These are phyloP conservation scores for Philaethria dido DNA, from an alignment of 2,888 invertebrate genomes.

Conservation along the genomic window DNA sequence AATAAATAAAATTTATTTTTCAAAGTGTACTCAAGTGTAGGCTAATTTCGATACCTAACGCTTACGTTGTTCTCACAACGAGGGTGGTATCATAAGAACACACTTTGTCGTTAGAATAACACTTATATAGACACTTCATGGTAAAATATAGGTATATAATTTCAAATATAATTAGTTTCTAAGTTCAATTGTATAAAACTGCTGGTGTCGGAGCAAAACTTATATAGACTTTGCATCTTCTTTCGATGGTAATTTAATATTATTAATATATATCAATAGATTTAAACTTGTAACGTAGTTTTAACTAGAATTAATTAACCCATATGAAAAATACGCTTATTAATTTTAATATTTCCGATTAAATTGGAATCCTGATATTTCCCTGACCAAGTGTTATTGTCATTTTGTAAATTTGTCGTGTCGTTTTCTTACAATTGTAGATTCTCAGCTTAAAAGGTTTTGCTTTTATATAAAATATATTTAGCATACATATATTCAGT, in stretches of 20 bases:
- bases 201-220: conserved; percentile 46
- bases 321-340: conserved; percentile 83
- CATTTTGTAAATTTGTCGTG: conserved; percentile 73
- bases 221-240: conserved; percentile 41
- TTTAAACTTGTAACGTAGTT: conserved; percentile 37
- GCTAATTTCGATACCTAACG: too few species aligned
- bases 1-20: conserved; percentile 7
- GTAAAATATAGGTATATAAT: conserved; percentile 15
- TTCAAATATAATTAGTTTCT: conserved; percentile 25
- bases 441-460: conserved; percentile 42
- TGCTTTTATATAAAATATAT: conserved; percentile 28
- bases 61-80: too few species aligned
- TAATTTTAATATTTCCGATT: conserved; percentile 83
- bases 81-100: conserved; percentile 1
- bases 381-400: conserved; percentile 81
- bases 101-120: conserved; percentile 15
- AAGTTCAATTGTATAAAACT: conserved; percentile 42
- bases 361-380: conserved; percentile 82
- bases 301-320: conserved; percentile 59
- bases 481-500: conserved; percentile 7
- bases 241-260: conserved; percentile 28
- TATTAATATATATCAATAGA: conserved; percentile 29
- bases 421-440: conserved; percentile 64
- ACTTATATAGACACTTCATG: conserved; percentile 27
- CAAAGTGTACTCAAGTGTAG: conserved; percentile 21